A percentile compares a stretch with the other conserved stretches of the same genome.
phyloP scores from a whole-genome alignment of 2,797 vertebrate species.

The Knipowitschia caucasica region DNA sequence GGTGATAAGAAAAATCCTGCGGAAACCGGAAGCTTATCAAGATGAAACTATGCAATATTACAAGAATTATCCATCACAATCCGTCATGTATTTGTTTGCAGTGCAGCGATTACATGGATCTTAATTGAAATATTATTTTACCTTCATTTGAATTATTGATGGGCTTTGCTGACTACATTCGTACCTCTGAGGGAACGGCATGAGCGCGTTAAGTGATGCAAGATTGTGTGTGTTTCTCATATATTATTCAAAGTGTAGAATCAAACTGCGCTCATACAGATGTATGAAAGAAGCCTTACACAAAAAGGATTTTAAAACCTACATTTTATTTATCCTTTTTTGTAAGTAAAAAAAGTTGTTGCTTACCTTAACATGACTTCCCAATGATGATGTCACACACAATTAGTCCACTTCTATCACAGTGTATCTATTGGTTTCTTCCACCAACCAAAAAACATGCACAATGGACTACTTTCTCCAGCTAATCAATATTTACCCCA shows the following conservation, averaged over 20 bases:
- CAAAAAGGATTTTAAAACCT: not conserved
- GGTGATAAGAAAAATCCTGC: conserved; percentile 76
- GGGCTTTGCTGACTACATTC: conserved; percentile 58
- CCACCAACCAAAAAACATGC: too few relatives aligned
- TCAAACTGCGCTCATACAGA: conserved; percentile 41
- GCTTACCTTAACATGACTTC: too few relatives aligned
- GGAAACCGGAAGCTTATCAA: conserved; percentile 77
- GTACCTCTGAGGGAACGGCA: conserved; percentile 64
- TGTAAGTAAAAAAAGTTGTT: not conserved
- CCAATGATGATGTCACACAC: too few relatives aligned
- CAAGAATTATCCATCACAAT: conserved; percentile 79
- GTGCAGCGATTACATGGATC: conserved; percentile 76
- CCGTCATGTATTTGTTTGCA: conserved; percentile 75
- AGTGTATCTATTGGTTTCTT: too few relatives aligned
- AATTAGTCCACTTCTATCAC: too few relatives aligned
- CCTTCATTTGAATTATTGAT: conserved; percentile 82
- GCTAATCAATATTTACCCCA: too few relatives aligned
- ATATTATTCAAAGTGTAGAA: conserved; percentile 63
- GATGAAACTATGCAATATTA: conserved; percentile 73
- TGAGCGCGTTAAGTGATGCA: conserved; percentile 63
- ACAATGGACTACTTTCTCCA: too few relatives aligned
- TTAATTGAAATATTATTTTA: conserved; percentile 83
- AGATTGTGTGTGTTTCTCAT: conserved; percentile 54
- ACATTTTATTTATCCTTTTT: not conserved
- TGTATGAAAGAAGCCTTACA: not conserved